Evolutionary conservation across 2,797 vertebrate species (phyloP), one percentile per base, ranked within the genome.

Genomic region (Myoxocephalus aenaeus): DNA sequence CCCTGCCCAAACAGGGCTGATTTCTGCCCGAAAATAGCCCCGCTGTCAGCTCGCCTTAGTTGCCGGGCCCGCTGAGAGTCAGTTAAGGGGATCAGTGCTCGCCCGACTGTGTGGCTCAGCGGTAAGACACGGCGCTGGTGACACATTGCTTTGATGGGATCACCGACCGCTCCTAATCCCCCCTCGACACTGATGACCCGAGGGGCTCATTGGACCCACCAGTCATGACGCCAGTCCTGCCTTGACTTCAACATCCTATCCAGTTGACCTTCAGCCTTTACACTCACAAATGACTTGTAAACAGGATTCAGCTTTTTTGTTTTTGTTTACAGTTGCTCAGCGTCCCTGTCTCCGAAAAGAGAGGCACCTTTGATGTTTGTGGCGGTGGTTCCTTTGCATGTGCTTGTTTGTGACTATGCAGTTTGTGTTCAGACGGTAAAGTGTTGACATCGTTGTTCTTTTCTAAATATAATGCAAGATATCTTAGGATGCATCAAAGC

Each of bases 31-130:
- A 92, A 95, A 95, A 95, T 92, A 86, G 92, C 65, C 83, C 79
- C 61, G 65, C 85, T 91, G 90, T 90, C 89, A 88, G 86, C 87
- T 86, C 0, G 79, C 80, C 83, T 92, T 90, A 89, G 88, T 67
- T 79, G 78, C 77, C 2, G 51, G 90, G 88, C 88, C 84, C 81
- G 40, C 86, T 81, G 90, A 89, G 89, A 94, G 93, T 92, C 90
- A 66, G 88, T 95, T 96, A 94, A 91, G 84, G 93, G 90, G 92
- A 94, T 96, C 92, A 95, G 91, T 86, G 93, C 86, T 93, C 90
- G 90, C 92, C 93, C 90, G 92, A 95, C 92, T 92, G 90, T 92
- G 89, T 65, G 79, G 91, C 87, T 84, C 72, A 57, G 83, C 77
- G 79, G 83, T 87, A 92, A 92, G 92, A 92, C 83, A 92, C 75